Evolutionary conservation across 1,140 invertebrate genomes (phyloP).

Genomic region (Lerema accius): DNA sequence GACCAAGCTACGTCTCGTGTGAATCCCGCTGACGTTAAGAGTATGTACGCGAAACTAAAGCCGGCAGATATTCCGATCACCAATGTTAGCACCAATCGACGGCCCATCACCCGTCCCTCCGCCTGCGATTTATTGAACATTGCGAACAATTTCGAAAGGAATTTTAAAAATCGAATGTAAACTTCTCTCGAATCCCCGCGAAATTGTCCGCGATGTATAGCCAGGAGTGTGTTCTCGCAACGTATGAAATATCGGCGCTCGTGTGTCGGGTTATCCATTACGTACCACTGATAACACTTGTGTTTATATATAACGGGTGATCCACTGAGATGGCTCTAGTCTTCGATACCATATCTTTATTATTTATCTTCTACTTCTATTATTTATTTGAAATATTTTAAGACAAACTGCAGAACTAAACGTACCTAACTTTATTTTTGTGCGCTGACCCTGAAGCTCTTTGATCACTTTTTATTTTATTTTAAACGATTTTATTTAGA

Average conservation of each 20-base stretch:
- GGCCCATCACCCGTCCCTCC: conserved; percentile 76
- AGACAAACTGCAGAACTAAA: too few relatives aligned
- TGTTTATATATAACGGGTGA: background rate
- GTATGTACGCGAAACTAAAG: conserved; percentile 81
- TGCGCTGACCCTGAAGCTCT: too few relatives aligned
- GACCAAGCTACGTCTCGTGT: conserved; percentile 62
- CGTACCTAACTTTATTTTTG: too few relatives aligned
- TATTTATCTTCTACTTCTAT: too few relatives aligned
- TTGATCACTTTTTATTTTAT: too few relatives aligned
- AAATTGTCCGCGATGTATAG: conserved; percentile 24
- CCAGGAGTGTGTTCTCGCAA: conserved; percentile 49
- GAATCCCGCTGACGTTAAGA: conserved; percentile 76
- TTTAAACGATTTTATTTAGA: too few relatives aligned
- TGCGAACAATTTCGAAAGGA: conserved; percentile 32
- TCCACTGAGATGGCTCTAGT: background rate
- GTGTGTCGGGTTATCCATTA: conserved; percentile 1
- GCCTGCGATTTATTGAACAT: conserved; percentile 67
- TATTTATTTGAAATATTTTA: too few relatives aligned
- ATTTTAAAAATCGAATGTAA: conserved; percentile 37
- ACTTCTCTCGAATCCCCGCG: conserved; percentile 27
- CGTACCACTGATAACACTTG: background rate
- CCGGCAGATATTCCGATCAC: conserved; percentile 79
- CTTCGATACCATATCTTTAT: too few relatives aligned
- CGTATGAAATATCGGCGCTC: conserved; percentile 35
- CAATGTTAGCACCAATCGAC: conserved; percentile 79